Base-by-base conservation (phyloP, 1,140 invertebrate genomes). In the Pantala flavescens region DNA sequence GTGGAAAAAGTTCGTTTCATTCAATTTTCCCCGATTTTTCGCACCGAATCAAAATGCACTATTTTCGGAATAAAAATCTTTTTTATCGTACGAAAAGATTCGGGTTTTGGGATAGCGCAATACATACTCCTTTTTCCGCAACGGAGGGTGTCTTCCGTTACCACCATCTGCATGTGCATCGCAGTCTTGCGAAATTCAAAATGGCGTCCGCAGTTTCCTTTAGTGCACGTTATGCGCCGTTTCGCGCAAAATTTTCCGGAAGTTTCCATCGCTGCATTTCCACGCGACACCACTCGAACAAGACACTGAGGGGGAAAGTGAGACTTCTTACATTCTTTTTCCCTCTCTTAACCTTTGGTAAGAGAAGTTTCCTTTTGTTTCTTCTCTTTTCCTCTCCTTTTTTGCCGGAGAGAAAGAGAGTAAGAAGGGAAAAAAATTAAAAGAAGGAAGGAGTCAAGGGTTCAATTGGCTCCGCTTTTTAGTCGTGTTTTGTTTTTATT, bases 161-260 rank as follows among this genome's bases (percentile, higher is more conserved):
- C 28, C 28, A 36, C 28, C 28, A 36, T 36, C n/a, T 63, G 49
- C 49, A 63, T 63, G 49, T 63, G 49, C 49, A 63, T 16, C 49
- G 49, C 12, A 1, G 49, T 3, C 3, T 63, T 63, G 49, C 49
- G 49, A 63, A 63, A 63, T 63, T 63, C 49, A 63, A 63, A 63
- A 63, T 63, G 49, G 49, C 49, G 49, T 63, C 49, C 49, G n/a
- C 49, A 63, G 49, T 63, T 63, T 63, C 49, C 49, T 63, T 63
- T 63, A 63, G 16, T 63, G 49, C 49, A 63, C 49, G 49, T 63
- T 63, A 63, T 63, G 49, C 49, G 49, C 49, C 49, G 49, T 63
- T 63, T 63, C 49, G 49, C 49, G 49, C 49, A 14, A 16, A 63
- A 63, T 63, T 63, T 63, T 63, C 49, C 49, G 49, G 49, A 63